Evolutionary conservation across 2,113 vertebrate genomes (phyloP).

Genomic region (Apodemus sylvaticus): DNA sequence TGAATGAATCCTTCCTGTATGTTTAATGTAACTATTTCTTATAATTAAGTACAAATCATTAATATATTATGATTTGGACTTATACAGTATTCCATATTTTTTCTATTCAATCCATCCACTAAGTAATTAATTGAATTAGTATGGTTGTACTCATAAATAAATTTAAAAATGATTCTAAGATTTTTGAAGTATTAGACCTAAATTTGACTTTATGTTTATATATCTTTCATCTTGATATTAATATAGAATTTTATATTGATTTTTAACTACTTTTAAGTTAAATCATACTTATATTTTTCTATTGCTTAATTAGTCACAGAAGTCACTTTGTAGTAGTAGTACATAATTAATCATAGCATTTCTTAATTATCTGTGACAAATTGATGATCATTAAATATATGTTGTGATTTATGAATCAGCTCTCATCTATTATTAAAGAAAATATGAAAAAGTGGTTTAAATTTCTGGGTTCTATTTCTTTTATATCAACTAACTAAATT

Average conservation of each 20-base stretch:
- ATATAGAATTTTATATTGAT: not conserved
- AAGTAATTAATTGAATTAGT: conserved; percentile 48
- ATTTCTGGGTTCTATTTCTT: not conserved
- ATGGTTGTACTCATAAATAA: conserved; percentile 45
- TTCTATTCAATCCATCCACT: conserved; percentile 33
- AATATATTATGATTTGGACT: accelerated
- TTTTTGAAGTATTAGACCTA: not conserved
- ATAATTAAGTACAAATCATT: not conserved
- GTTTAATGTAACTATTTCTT: conserved; percentile 15
- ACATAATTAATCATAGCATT: not conserved
- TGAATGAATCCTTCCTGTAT: conserved; percentile 8
- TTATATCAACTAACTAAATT: not conserved
- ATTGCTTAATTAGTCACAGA: not conserved
- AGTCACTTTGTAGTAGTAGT: not conserved
- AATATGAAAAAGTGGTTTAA: not conserved
- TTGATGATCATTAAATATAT: not conserved
- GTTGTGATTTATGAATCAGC: not conserved
- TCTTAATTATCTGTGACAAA: not conserved
- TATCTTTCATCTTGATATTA: not conserved
- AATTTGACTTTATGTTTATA: not conserved
- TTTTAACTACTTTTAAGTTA: not conserved
- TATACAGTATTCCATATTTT: conserved; percentile 30
- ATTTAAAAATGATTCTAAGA: not conserved
- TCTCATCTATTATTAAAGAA: not conserved
- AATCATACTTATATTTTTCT: not conserved